phyloP scores from a whole-genome alignment of 2,797 vertebrate species.

The Sebastes aleutianus region DNA sequence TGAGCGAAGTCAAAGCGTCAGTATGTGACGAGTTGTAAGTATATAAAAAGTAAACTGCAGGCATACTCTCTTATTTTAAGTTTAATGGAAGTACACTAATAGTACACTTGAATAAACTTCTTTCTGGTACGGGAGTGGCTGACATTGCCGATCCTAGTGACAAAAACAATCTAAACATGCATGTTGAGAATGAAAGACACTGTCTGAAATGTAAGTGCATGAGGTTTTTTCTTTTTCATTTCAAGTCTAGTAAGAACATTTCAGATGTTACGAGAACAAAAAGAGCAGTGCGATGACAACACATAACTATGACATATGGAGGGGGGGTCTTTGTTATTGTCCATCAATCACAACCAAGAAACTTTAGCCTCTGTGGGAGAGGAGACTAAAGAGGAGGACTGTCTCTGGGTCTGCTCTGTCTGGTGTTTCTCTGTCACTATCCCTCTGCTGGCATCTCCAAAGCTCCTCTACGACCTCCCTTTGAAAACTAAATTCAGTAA shows the following conservation, averaged over 20 bases:
- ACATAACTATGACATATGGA: constrained; percentile 47
- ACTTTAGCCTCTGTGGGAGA: constrained; percentile 58
- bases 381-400: constrained; percentile 22
- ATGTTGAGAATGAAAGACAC: not conserved
- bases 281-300: constrained; percentile 18
- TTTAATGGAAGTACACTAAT: too few relatives aligned
- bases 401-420: constrained; percentile 37
- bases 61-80: too few relatives aligned
- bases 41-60: too few relatives aligned
- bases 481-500: constrained; percentile 51
- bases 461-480: constrained; percentile 23
- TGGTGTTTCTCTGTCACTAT: constrained; percentile 49
- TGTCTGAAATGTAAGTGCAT: not conserved
- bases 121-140: too few relatives aligned
- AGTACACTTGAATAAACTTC: too few relatives aligned
- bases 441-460: constrained; percentile 24
- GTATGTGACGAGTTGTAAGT: too few relatives aligned
- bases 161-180: not conserved
- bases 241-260: constrained; percentile 23
- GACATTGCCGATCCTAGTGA: not conserved
- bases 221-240: constrained; percentile 37
- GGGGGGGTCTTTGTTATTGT: constrained; percentile 42
- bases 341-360: constrained; percentile 69
- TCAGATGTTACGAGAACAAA: constrained; percentile 12
- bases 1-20: too few relatives aligned